These are phyloP conservation scores for Agrotis clavis DNA, from an alignment of 2,888 invertebrate species.

Conservation along the genomic window DNA sequence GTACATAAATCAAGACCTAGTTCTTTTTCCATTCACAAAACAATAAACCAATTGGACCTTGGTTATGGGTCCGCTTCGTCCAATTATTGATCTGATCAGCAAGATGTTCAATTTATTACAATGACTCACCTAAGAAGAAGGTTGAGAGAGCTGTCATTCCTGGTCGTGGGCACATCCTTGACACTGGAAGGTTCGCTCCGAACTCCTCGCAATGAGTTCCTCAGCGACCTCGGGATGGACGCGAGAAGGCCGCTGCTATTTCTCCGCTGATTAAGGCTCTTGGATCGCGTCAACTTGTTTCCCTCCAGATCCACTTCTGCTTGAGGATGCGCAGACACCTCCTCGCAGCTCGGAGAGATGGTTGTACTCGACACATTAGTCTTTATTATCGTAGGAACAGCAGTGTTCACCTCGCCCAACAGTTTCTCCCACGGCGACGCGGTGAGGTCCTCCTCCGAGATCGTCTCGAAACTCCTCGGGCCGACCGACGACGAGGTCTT, in stretches of 20 bases:
- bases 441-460: slow-evolving; percentile 86
- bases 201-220: slow-evolving; percentile 88
- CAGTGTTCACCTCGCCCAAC: slow-evolving; percentile 85
- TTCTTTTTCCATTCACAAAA: slow-evolving; percentile 11
- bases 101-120: slow-evolving; percentile 18
- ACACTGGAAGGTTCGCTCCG: slow-evolving; percentile 89
- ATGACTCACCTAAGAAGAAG: slow-evolving; percentile 87
- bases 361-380: slow-evolving; percentile 87
- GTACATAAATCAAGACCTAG: slow-evolving; percentile 4
- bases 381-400: slow-evolving; percentile 88
- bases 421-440: slow-evolving; percentile 89
- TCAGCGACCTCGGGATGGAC: slow-evolving; percentile 89
- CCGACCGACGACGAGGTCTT: slow-evolving; percentile 89
- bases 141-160: slow-evolving; percentile 89
- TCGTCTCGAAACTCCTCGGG: slow-evolving; percentile 89
- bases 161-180: slow-evolving; percentile 87
- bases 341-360: slow-evolving; percentile 79
- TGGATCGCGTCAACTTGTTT: slow-evolving; percentile 86
- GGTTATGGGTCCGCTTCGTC: background rate
- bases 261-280: slow-evolving; percentile 88
- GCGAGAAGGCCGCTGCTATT: slow-evolving; percentile 89
- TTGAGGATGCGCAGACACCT: slow-evolving; percentile 78
- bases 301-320: slow-evolving; percentile 83
- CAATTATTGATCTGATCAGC: background rate
- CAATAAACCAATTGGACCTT: slow-evolving; percentile 1